These are phyloP conservation scores for Nomada fabriciana DNA, from an alignment of 2,888 invertebrate genomes.

Conservation along the genomic window DNA sequence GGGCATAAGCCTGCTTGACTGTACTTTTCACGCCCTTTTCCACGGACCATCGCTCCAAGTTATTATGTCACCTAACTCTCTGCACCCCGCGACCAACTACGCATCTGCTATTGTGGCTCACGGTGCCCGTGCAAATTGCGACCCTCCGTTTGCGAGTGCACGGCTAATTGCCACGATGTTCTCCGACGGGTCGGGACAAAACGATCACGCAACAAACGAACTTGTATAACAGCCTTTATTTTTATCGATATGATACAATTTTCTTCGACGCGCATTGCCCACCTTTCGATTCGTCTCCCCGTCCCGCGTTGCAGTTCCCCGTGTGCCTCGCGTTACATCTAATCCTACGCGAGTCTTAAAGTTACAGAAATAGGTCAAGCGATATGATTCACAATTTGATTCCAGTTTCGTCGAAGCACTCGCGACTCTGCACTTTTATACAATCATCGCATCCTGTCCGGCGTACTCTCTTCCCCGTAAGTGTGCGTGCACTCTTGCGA, in stretches of 20 bases:
- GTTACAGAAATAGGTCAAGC: conserved; percentile 62
- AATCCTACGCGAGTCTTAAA: conserved; percentile 57
- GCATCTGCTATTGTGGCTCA: conserved; percentile 60
- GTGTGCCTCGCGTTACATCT: conserved; percentile 21
- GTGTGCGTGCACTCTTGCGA: background rate
- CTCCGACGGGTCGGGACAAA: background rate
- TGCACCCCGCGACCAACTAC: conserved; percentile 21
- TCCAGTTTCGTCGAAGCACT: conserved; percentile 19
- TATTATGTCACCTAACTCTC: conserved; percentile 62
- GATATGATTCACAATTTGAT: conserved; percentile 61
- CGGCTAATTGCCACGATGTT: background rate
- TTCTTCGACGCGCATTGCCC: conserved; percentile 50
- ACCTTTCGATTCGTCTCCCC: background rate
- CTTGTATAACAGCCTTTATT: conserved; percentile 83
- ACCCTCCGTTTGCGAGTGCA: background rate
- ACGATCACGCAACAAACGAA: conserved; percentile 37
- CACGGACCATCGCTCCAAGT: conserved; percentile 51
- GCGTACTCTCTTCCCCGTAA: background rate
- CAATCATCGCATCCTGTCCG: background rate
- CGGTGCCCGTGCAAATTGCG: conserved; percentile 5
- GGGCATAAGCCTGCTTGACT: conserved; percentile 79
- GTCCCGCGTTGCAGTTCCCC: conserved; percentile 2
- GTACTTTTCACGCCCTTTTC: conserved; percentile 83
- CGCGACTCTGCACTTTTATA: conserved; percentile 34
- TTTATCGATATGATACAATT: conserved; percentile 74